Percentiles rank a stretch among this genome's conserved stretches.
These are phyloP conservation scores for Gambusia yucatana DNA, from an alignment of 2,797 vertebrate species.

Conservation along the genomic window DNA sequence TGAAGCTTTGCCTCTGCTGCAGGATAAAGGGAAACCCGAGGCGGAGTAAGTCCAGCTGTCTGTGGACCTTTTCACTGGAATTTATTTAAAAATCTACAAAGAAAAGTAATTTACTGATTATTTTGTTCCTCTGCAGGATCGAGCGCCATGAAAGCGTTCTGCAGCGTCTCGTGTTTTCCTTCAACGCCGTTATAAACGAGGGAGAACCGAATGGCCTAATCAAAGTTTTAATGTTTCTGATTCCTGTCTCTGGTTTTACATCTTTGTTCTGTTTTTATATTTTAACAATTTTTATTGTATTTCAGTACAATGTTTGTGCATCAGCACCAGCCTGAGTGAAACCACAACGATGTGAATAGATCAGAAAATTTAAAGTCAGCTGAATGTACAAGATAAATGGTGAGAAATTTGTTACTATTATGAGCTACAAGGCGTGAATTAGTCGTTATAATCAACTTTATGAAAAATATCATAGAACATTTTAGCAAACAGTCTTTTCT, in stretches of 20 bases:
- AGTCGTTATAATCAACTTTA: neutral
- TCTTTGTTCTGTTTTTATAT: neutral
- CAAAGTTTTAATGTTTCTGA: neutral
- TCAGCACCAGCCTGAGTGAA: neutral
- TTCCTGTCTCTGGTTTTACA: neutral
- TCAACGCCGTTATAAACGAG: neutral
- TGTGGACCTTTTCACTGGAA: neutral
- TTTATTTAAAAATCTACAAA: neutral
- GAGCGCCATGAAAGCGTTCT: neutral
- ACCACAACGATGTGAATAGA: neutral
- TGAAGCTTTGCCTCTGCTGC: conserved; percentile 1
- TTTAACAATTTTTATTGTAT: neutral
- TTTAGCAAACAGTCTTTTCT: neutral
- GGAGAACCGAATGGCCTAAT: neutral
- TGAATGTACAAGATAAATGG: neutral
- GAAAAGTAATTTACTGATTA: neutral
- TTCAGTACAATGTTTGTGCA: neutral
- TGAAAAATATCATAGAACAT: neutral
- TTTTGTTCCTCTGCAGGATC: neutral
- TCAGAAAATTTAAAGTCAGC: neutral
- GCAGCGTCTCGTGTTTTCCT: neutral
- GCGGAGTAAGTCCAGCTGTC: neutral
- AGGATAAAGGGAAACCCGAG: neutral
- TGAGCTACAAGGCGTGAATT: neutral
- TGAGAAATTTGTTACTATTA: neutral